phyloP scores from a whole-genome alignment of 2,888 invertebrate species.

The Spodoptera picta region DNA sequence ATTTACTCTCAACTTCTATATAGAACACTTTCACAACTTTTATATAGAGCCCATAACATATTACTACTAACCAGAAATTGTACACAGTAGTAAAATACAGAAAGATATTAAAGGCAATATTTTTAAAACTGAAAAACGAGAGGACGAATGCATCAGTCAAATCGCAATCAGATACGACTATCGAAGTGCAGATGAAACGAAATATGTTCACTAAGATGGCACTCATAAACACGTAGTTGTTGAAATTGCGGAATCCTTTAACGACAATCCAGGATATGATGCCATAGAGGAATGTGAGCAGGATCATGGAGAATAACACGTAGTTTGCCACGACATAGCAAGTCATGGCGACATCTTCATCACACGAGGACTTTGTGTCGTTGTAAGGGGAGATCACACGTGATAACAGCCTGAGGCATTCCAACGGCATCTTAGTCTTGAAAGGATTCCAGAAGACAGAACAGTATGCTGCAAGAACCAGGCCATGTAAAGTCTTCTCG shows the following conservation, averaged over 20 bases:
- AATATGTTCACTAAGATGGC: slow-evolving; percentile 29
- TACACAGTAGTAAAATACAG: slow-evolving; percentile 7
- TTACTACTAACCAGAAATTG: slow-evolving; percentile 30
- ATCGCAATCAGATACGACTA: slow-evolving; percentile 4
- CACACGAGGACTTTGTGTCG: neutral
- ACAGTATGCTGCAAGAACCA: too few relatives aligned
- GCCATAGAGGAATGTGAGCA: slow-evolving; percentile 31
- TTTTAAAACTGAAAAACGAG: neutral
- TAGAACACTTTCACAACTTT: slow-evolving; percentile 27
- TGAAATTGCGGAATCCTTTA: slow-evolving; percentile 30
- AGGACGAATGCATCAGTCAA: neutral
- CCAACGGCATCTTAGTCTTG: too few relatives aligned
- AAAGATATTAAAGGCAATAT: neutral
- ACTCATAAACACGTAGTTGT: slow-evolving; percentile 29
- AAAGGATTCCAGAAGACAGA: too few relatives aligned
- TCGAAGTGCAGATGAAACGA: slow-evolving; percentile 9
- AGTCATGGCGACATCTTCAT: neutral
- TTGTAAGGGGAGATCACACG: too few relatives aligned
- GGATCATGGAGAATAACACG: neutral
- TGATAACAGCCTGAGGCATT: too few relatives aligned
- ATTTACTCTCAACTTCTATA: slow-evolving; percentile 8
- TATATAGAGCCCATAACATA: slow-evolving; percentile 24
- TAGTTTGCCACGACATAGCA: neutral
- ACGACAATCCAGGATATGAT: slow-evolving; percentile 31
- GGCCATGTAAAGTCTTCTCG: too few relatives aligned